phyloP scores from a whole-genome alignment of 2,113 vertebrate species.

The Piliocolobus tephrosceles region DNA sequence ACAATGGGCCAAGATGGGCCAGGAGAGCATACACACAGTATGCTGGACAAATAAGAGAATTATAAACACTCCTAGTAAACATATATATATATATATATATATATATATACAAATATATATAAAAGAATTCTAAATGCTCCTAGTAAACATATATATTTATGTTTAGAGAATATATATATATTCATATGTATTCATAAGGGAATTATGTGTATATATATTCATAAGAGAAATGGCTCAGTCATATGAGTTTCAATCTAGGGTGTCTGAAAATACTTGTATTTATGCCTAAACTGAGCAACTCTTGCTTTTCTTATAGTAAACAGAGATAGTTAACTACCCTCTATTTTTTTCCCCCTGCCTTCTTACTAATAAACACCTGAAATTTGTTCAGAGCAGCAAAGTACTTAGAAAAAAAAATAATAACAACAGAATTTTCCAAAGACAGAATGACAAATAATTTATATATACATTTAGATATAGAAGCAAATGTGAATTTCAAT shows the following conservation, averaged over 20 bases:
- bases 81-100: no score
- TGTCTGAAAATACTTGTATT: background rate
- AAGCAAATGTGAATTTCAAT: background rate
- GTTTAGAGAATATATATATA: no score
- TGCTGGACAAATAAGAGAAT: background rate
- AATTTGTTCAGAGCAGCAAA: background rate
- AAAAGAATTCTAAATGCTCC: background rate
- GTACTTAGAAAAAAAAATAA: background rate
- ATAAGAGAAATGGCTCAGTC: background rate
- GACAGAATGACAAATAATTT: background rate
- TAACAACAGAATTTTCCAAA: background rate
- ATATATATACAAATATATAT: no score
- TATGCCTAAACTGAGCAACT: background rate
- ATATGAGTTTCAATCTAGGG: background rate
- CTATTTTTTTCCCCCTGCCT: background rate
- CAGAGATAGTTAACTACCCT: background rate
- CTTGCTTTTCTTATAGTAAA: background rate
- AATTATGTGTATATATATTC: no score
- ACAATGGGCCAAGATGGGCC: background rate
- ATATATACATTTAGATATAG: background rate
- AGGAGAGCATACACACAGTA: background rate
- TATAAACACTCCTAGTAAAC: background rate
- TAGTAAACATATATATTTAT: no score
- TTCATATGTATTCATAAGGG: no score
- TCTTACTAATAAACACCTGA: background rate